Base-by-base conservation (phyloP, 1,140 invertebrate genomes). In the Drosophila leontia region DNA sequence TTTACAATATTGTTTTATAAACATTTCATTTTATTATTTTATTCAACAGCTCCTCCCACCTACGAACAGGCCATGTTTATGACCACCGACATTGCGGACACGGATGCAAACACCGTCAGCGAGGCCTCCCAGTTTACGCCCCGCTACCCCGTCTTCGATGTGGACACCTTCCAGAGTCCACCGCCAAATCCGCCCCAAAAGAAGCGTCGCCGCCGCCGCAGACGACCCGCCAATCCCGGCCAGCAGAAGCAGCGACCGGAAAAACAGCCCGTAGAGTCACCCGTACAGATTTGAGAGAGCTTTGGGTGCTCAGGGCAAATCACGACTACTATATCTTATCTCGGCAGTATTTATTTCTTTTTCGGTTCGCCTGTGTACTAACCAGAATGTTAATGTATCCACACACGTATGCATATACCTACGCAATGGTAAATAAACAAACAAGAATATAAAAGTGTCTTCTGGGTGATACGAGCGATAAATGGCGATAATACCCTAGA, bases 51-150 rank as follows among this genome's bases (percentile, higher is more conserved):
- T 37, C 91, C 91, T 9, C 91, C 91, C 4, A 83, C 91, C 0
- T 92, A 92, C 45, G 91, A 92, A 23, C 86, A 92, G 55, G 88
- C 91, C 19, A 82, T 92, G 79, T 91, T 91, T 32, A 92, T 92
- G 91, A 91, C 83, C 29, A 65, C 91, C 5, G 85, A 92, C 44
- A 92, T 92, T 32, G 91, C 84, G 13, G 91, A 92, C 39, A 90
- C 85, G 23, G 91, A 92, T 69, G 82, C 75, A 8, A 92, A 92
- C 17, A 90, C 84, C 2, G 91, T 90, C 2, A 86, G 82, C 60
- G 91, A 91, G 42, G 47, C 72, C 6, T 65, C 85, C 3, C 87
- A 63, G 0, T 92, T 92, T 29, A 90, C 91, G 7, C 91, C 91
- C 12, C 91, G 91, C 1, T 92, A 92, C 62, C 91, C 91, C 9